Percentiles rank a stretch among this genome's conserved stretches.
Conservation (phyloP, 2,888 invertebrate species). For the Atrina japonica region DNA sequence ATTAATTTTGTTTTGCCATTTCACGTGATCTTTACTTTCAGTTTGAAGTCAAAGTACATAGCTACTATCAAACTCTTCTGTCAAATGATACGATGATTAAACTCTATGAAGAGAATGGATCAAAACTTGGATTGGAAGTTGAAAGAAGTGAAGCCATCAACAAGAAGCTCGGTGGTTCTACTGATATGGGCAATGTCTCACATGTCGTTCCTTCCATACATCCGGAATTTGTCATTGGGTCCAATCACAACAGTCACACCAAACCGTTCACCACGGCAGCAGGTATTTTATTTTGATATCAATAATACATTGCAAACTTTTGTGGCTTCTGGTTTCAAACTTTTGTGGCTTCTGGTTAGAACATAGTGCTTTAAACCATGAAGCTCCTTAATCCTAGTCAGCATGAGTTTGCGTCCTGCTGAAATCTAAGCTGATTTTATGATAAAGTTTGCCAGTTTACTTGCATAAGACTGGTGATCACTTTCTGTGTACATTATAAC, state of each 20-base stretch:
- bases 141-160: constrained; percentile 33
- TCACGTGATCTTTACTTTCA: constrained; percentile 40
- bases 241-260: constrained; percentile 58
- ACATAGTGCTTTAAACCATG: too few species aligned
- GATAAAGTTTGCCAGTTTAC: too few species aligned
- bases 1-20: too few species aligned
- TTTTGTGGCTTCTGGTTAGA: too few species aligned
- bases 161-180: constrained; percentile 64
- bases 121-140: constrained; percentile 54
- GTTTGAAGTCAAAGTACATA: constrained; percentile 59
- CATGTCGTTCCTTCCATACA: constrained; percentile 74
- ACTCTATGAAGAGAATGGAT: constrained; percentile 66
- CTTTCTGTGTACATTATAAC: too few species aligned
- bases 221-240: constrained; percentile 65
- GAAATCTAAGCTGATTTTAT: too few species aligned
- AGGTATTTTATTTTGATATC: constrained; percentile 43
- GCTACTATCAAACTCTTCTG: constrained; percentile 64
- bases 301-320: not conserved
- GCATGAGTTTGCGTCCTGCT: too few species aligned
- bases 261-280: constrained; percentile 67
- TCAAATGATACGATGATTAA: constrained; percentile 65
- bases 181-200: constrained; percentile 78
- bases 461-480: too few species aligned
- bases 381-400: too few species aligned
- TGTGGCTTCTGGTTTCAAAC: too few species aligned